A percentile compares a stretch with the other conserved stretches of the same genome.
These are phyloP conservation scores for Chionoecetes opilio DNA, from an alignment of 1,140 invertebrate species.

Conservation along the genomic window DNA sequence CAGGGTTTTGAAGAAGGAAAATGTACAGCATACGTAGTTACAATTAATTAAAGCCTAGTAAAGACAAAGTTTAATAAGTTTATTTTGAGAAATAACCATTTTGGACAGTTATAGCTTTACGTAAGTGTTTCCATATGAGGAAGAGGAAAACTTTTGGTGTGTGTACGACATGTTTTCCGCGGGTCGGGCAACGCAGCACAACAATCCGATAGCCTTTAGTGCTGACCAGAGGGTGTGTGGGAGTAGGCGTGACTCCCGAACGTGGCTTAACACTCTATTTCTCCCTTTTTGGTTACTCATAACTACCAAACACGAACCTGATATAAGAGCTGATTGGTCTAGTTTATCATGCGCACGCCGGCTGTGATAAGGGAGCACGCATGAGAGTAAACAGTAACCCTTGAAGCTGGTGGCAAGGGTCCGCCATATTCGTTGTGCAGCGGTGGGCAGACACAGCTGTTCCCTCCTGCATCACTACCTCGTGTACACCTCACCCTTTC, in stretches of 20 bases:
- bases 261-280: background rate
- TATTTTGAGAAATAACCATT: too few species aligned
- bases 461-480: background rate
- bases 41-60: too few species aligned
- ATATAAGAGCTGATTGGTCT: background rate
- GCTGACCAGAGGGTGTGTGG: constrained; percentile 61
- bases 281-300: constrained; percentile 32
- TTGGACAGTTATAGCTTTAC: too few species aligned
- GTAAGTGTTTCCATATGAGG: too few species aligned
- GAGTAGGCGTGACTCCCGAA: background rate
- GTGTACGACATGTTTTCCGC: constrained; percentile 68
- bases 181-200: constrained; percentile 36
- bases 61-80: too few species aligned
- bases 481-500: background rate
- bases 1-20: too few species aligned
- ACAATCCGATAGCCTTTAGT: constrained; percentile 77
- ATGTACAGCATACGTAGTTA: too few species aligned
- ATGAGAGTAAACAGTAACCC: constrained; percentile 34
- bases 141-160: too few species aligned
- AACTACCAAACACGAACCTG: background rate
- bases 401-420: constrained; percentile 41
- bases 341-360: constrained; percentile 45
- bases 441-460: constrained; percentile 36
- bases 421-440: constrained; percentile 68
- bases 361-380: background rate